Conservation (phyloP, 2,113 vertebrate species). For the Cynocephalus volans region DNA sequence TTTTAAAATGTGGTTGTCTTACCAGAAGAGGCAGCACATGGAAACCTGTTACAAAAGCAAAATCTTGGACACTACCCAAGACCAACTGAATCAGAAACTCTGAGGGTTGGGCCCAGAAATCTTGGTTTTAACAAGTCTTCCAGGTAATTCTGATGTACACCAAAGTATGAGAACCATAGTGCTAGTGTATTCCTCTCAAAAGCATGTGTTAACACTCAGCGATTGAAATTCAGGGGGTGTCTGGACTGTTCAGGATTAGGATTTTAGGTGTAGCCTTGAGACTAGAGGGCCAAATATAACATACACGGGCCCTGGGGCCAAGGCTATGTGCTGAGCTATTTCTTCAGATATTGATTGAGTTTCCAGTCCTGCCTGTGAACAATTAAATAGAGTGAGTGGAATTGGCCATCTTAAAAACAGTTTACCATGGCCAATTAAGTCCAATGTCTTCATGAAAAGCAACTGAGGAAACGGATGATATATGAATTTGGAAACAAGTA, state of each 20-base stretch:
- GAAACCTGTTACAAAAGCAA: not conserved
- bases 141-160: not conserved
- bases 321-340: not conserved
- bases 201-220: not conserved
- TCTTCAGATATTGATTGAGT: not conserved
- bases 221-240: not conserved
- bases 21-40: not conserved
- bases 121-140: not conserved
- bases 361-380: not conserved
- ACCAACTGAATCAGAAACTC: not conserved
- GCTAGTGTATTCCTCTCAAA: not conserved
- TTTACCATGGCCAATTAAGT: not conserved
- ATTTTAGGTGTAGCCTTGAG: not conserved
- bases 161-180: not conserved
- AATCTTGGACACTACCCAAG: not conserved
- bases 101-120: not conserved
- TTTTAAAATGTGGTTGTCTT: not conserved
- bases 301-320: fast-evolving
- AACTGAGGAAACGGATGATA: slow-evolving; percentile 14
- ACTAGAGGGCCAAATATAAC: not conserved
- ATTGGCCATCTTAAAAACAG: slow-evolving; percentile 14
- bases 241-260: not conserved
- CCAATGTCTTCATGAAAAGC: not conserved
- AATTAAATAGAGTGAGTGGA: not conserved
- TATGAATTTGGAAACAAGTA: slow-evolving; percentile 39